Conservation (phyloP, 2,113 vertebrate genomes). For the Cryptotis parvus region DNA sequence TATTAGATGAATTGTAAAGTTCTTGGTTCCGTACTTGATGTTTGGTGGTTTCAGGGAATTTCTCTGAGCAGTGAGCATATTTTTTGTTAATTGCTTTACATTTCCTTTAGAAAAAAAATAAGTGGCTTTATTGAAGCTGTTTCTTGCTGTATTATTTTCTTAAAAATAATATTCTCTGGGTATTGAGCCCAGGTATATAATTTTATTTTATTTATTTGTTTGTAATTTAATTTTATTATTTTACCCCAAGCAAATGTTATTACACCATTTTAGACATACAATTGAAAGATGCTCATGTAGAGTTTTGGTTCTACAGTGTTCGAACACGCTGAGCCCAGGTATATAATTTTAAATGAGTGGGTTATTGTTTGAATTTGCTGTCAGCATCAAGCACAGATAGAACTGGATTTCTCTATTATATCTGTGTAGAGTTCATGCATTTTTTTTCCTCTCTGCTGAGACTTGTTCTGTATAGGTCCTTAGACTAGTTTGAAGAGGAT, state of each 20-base stretch:
- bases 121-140: slow-evolving; percentile 56
- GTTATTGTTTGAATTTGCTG: slow-evolving; percentile 72
- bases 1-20: background rate
- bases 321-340: no score
- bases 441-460: slow-evolving; percentile 24
- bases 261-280: no score
- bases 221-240: no score
- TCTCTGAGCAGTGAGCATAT: slow-evolving; percentile 15
- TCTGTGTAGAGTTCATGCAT: background rate
- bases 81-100: slow-evolving; percentile 44
- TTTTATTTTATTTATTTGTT: no score
- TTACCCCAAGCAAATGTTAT: no score
- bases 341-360: slow-evolving; percentile 39
- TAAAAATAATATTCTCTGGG: no score
- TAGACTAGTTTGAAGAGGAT: slow-evolving; percentile 44
- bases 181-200: background rate
- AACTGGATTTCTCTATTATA: slow-evolving; percentile 29
- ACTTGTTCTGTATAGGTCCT: slow-evolving; percentile 44
- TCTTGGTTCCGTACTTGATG: background rate
- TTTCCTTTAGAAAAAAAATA: slow-evolving; percentile 55
- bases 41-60: background rate
- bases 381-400: slow-evolving; percentile 29
- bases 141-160: slow-evolving; percentile 20
- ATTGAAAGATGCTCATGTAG: no score
- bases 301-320: no score